These are phyloP conservation scores for Turritopsis dohrnii DNA, from an alignment of 30 jellyfish, hydroid and myxozoan genomes.

Conservation along the genomic window DNA sequence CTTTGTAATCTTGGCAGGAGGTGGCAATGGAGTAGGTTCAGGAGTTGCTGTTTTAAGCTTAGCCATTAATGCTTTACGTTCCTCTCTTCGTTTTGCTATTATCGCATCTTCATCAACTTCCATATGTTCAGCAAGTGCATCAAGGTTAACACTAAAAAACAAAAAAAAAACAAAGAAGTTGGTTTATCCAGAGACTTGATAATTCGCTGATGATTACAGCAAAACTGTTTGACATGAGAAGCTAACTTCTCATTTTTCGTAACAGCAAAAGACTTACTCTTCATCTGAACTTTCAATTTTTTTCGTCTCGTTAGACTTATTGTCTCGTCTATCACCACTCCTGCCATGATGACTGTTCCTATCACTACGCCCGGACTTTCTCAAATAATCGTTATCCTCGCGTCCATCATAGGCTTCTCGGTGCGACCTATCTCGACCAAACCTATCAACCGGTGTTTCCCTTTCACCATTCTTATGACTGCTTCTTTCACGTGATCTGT, in stretches of 20 bases:
- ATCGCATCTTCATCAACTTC: slow-evolving; percentile 90
- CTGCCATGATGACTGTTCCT: slow-evolving; percentile 14
- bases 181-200: no score
- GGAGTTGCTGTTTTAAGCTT: slow-evolving; percentile 42
- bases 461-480: slow-evolving; percentile 23
- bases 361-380: background rate
- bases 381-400: slow-evolving; percentile 12
- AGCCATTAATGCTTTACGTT: slow-evolving; percentile 77
- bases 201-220: background rate
- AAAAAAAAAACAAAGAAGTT: no score
- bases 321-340: slow-evolving; percentile 11
- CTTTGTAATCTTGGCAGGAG: background rate
- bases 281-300: slow-evolving; percentile 78
- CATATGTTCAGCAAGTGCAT: slow-evolving; percentile 84
- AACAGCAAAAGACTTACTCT: slow-evolving; percentile 46
- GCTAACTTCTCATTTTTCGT: no score
- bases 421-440: background rate
- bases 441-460: background rate
- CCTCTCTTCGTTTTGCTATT: slow-evolving; percentile 60
- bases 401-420: slow-evolving; percentile 2
- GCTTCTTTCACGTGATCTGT: background rate
- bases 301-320: background rate
- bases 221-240: no score
- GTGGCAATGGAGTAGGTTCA: slow-evolving; percentile 26
- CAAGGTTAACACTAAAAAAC: slow-evolving; percentile 63